Evolutionary conservation across 2,113 vertebrate genomes (phyloP), one percentile per base, ranked within the genome.

Genomic region (Rhegmatorhina hoffmannsi): DNA sequence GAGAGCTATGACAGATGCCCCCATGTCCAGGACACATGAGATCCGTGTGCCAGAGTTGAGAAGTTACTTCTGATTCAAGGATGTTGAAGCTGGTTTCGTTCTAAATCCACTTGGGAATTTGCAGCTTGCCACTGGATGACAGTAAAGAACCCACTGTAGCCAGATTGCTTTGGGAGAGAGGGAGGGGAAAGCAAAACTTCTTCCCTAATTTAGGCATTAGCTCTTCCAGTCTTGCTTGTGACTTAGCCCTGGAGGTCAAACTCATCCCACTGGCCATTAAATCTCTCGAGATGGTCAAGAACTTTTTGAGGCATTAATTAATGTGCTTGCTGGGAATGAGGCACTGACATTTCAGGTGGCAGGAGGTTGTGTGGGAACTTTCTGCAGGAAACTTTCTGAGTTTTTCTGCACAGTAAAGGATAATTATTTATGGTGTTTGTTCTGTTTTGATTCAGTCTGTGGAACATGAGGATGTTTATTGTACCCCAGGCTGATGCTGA

Each of bases 171-270:
- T 40, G 50, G 76, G 72, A 60, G 79, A 83, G 56, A 43, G 34
- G 79, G 83, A 94, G 59, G 47, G 68, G 64, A 59, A 50, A 50
- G 52, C 50, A 67, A 74, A 47, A 74, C n/a, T 86, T 88, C 67
- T 93, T 90, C 43, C 90, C 88, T 92, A 87, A 92, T 95, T 95
- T 87, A 85, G 91, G 34, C 84, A 87, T 91, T 76, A 59, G 17
- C 43, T 91, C 89, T 84, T 79, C 58, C 40, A 72, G 38, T 64
- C 70, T 79, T 82, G 18, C 19, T 72, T 56, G 24, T 49, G 70
- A 52, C 75, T 86, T 73, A 89, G 5, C 29, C 24, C 55, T 11
- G 52, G 60, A 90, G 40, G 81, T 94, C 83, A 86, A 0, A 87
- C 13, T 63, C 43, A 69, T 87, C 52, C 34, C 34, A 7, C 5